Percentiles rank a stretch among this genome's conserved stretches.
These are phyloP conservation scores for Antigone vipio DNA, from an alignment of 2,113 vertebrate species.

Conservation along the genomic window DNA sequence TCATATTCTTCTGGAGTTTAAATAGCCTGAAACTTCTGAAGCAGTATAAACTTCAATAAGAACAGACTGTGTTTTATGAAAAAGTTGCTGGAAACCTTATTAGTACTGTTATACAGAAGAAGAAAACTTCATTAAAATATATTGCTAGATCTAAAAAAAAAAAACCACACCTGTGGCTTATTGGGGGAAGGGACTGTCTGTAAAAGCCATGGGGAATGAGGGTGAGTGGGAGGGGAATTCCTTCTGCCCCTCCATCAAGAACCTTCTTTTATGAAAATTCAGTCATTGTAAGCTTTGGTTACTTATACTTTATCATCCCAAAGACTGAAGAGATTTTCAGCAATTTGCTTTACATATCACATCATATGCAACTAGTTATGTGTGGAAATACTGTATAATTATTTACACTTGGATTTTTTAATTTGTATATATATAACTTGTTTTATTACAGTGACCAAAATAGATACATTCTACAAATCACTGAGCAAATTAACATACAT, in stretches of 20 bases:
- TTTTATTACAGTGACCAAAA: constrained; percentile 13
- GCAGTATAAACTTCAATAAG: background rate
- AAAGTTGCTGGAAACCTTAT: background rate
- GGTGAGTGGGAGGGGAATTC: background rate
- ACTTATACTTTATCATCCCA: constrained; percentile 67
- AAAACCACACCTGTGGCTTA: background rate
- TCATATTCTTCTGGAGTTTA: constrained; percentile 11
- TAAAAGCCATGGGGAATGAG: background rate
- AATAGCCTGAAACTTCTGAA: background rate
- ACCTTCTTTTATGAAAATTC: constrained; percentile 63
- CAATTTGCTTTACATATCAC: constrained; percentile 35
- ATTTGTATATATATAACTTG: background rate
- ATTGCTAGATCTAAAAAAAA: background rate
- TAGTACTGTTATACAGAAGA: background rate
- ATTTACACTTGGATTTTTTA: constrained; percentile 35
- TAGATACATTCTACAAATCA: background rate
- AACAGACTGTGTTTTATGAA: background rate
- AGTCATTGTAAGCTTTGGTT: constrained; percentile 17
- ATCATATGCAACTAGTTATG: background rate
- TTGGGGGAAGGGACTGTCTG: background rate
- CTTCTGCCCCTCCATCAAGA: background rate
- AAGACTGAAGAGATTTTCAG: constrained; percentile 65
- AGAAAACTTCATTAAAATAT: background rate
- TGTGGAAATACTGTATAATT: constrained; percentile 15
- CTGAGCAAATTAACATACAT: background rate